phyloP scores from a whole-genome alignment of 2,797 vertebrate genomes.

The Crocodylus rhombifer region DNA sequence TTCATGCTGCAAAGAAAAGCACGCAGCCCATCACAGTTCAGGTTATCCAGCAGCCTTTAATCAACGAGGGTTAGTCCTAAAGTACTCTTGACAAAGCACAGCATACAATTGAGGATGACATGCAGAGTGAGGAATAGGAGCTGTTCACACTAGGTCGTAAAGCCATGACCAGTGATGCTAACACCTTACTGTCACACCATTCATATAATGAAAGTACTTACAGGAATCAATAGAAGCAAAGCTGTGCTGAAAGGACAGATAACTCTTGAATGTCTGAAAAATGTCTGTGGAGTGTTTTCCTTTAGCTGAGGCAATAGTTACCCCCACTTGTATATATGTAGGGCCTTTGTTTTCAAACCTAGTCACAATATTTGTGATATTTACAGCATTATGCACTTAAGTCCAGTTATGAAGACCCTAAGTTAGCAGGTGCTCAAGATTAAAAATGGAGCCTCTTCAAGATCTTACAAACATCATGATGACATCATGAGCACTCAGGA shows the following conservation, averaged over 20 bases:
- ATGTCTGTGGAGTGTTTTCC: rapidly evolving
- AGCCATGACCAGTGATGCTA: not conserved
- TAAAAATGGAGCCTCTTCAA: not conserved
- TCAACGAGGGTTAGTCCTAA: not conserved
- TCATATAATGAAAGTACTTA: not conserved
- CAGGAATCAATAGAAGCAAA: not conserved
- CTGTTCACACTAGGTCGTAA: too few species aligned
- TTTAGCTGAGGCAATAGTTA: not conserved
- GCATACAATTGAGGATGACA: too few species aligned
- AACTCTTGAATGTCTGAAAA: not conserved
- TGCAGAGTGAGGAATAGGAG: too few species aligned
- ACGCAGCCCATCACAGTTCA: not conserved
- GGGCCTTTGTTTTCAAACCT: not conserved
- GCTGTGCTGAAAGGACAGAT: not conserved
- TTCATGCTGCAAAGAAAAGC: not conserved
- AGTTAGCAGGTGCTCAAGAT: not conserved
- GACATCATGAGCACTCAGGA: not conserved
- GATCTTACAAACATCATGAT: not conserved
- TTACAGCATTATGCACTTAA: not conserved
- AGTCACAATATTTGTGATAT: not conserved
- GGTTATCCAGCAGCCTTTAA: not conserved
- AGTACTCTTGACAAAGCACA: not conserved
- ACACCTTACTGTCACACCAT: not conserved
- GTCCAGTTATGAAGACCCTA: not conserved
- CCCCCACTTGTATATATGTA: not conserved